Evolutionary conservation across 1,140 invertebrate species (phyloP), one percentile per base, ranked within the genome.

Genomic region (Leptinotarsa texana): DNA sequence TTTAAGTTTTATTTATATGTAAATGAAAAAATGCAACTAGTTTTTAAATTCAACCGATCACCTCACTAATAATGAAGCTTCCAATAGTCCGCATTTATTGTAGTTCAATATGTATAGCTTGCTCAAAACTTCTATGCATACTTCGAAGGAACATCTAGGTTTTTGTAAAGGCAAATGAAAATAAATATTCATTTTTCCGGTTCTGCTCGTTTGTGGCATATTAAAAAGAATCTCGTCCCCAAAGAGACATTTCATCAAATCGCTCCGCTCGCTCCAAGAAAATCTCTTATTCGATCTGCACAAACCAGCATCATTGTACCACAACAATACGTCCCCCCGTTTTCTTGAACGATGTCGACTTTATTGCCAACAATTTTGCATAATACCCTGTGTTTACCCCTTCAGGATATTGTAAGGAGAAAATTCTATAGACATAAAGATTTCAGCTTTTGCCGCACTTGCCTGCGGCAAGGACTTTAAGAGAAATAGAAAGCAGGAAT

Each of bases 291-390:
- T 57, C 51, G 51, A 57, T 57, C 51, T 57, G 51, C 51, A 18
- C 15, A 75, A 72, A 69, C 63, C 69, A 72, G 72, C 62, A 72
- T 48, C 74, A 75, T 75, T 75, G 74, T 75, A 67, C 63, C 65
- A 67, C 67, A 73, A 76, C 75, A 76, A 76, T 76, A 70, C 27
- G 66, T 67, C 72, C 75, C 57, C 69, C 75, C 65, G 72, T 76
- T 76, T 76, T 76, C 75, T 69, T 76, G 72, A 76, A 76, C 72
- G 75, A 75, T 76, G 75, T 76, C 71, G 71, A 73, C 72, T 63
- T 76, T 76, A 76, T 76, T 72, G 75, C 75, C 75, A 68, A 73
- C 75, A 76, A 76, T 76, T 76, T 73, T 76, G 75, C 75, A 76
- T 76, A 76, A 76, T 76, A 76, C 75, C 72, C 75, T 66, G 68